These are phyloP conservation scores for Pocota personata DNA, from an alignment of 2,888 invertebrate genomes.

Conservation along the genomic window DNA sequence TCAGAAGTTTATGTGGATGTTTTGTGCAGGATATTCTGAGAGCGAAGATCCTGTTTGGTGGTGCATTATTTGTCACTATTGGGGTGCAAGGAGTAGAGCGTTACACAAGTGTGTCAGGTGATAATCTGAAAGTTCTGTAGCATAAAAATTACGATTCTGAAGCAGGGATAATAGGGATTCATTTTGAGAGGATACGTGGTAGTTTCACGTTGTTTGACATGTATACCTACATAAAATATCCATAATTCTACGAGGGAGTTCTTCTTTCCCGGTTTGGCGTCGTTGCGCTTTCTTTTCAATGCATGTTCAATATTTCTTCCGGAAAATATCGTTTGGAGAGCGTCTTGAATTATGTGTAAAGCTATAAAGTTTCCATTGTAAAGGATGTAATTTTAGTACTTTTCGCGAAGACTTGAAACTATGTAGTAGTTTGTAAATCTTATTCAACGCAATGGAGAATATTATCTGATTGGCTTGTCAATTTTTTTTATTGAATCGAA, in stretches of 20 bases:
- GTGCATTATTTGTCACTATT: slow-evolving; percentile 44
- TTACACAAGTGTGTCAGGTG: slow-evolving; percentile 68
- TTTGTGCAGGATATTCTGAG: background rate
- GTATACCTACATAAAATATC: background rate
- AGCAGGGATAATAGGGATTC: slow-evolving; percentile 53
- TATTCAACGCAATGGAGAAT: background rate
- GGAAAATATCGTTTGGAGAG: background rate
- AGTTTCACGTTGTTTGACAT: background rate
- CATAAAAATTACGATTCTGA: slow-evolving; percentile 63
- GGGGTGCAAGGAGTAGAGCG: slow-evolving; percentile 6
- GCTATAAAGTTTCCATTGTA: background rate
- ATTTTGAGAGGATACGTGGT: slow-evolving; percentile 2
- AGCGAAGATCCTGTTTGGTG: background rate
- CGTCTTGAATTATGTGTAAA: background rate
- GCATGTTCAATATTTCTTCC: slow-evolving; percentile 15
- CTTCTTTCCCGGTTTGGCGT: background rate
- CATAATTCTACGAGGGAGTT: slow-evolving; percentile 22
- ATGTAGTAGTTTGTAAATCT: background rate
- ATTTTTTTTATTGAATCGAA: background rate
- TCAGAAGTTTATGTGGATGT: background rate
- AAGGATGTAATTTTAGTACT: background rate
- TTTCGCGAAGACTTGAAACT: background rate
- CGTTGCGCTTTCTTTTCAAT: slow-evolving; percentile 6
- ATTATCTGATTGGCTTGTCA: background rate
- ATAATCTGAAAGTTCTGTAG: slow-evolving; percentile 66